Evolutionary conservation across 2,888 invertebrate species (phyloP).

Genomic region (Callinectes sapidus): DNA sequence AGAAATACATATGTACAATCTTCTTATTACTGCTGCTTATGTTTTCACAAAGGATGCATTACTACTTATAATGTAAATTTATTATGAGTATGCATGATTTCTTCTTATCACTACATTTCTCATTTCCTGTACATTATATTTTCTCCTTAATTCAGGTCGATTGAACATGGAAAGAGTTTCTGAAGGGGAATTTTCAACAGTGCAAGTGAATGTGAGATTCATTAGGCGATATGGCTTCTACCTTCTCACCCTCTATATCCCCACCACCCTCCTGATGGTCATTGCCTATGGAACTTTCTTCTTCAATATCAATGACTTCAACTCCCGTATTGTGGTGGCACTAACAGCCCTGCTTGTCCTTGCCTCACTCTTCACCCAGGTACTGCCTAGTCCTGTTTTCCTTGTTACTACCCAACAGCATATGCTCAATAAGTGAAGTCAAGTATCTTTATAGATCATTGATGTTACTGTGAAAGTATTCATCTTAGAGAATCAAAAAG

Average conservation of each 20-base stretch:
- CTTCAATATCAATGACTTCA: constrained; percentile 67
- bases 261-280: constrained; percentile 73
- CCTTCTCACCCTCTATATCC: constrained; percentile 79
- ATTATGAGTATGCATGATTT: neutral
- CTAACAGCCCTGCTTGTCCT: constrained; percentile 69
- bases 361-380: constrained; percentile 68
- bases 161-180: constrained; percentile 26
- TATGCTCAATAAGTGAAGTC: neutral
- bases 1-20: too few species aligned
- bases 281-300: constrained; percentile 69
- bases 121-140: neutral
- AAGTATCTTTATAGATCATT: neutral
- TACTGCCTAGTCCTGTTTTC: constrained; percentile 5
- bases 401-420: neutral
- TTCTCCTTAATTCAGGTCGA: constrained; percentile 39
- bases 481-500: neutral
- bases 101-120: neutral
- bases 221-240: constrained; percentile 65
- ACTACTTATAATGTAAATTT: too few species aligned
- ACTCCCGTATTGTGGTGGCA: constrained; percentile 82
- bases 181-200: constrained; percentile 57
- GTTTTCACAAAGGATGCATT: too few species aligned
- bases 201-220: constrained; percentile 59
- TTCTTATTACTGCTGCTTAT: too few species aligned
- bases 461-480: neutral